Base-by-base conservation (phyloP, 2,113 vertebrate species). In the Spea multiplicata region DNA sequence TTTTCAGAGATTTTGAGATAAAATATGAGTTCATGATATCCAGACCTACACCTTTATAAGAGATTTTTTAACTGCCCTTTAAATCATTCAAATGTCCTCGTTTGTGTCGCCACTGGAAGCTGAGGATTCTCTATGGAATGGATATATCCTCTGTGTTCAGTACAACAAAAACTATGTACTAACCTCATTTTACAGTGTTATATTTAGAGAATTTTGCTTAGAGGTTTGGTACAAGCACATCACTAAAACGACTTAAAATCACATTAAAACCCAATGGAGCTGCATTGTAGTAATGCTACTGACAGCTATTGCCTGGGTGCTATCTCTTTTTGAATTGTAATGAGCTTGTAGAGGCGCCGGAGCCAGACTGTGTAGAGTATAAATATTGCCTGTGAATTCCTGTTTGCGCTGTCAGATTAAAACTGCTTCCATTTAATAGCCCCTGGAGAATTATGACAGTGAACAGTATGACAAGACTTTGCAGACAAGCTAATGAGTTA, bases 321-420 rank as follows among this genome's bases (percentile, higher is more conserved):
- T 44, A 44, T 61, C 66, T 48, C 16, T n/a, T 59, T 62, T 78
- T 48, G 57, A 71, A 78, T 71, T 59, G 13, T 62, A 71, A 64
- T 78, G 61, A 44, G 67, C 53, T 78, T 48, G 57, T 70, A 14
- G 5, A 70, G 44, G 5, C 7, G n/a, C 44, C 12, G 5, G 10
- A 61, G 67, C 66, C 75, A 44, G 61, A 14, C 49, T 71, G 55
- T 71, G 17, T 16, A 64, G 16, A 44, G 57, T 16, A 64, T 78
- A 69, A 71, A 71, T 71, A 64, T 52, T 62, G 66, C 57, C 75
- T 50, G 46, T 44, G 75, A 69, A 30, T 71, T 70, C 46, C 47
- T 78, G 64, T 71, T 71, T 71, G 48, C 16, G 57, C 55, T 78
- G 67, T 71, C 67, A 64, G 44, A 71, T 62, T 65, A 71, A 30